A percentile compares a stretch with the other conserved stretches of the same genome.
phyloP scores from a whole-genome alignment of 2,888 invertebrate genomes.

The Heterodera filipjevi region DNA sequence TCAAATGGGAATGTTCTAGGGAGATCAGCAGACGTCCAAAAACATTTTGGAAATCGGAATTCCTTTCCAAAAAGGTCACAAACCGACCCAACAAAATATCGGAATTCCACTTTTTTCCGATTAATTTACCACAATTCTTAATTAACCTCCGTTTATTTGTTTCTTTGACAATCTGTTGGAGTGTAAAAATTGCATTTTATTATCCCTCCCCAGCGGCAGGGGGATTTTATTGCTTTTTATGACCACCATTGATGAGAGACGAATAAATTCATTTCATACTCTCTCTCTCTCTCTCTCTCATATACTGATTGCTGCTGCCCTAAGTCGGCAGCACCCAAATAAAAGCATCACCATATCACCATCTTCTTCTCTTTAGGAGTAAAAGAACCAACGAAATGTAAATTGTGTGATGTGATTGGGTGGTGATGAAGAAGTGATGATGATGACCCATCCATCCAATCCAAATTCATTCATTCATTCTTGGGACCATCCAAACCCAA shows the following conservation, averaged over 20 bases:
- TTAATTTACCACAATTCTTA: too few relatives aligned
- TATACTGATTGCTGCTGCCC: too few relatives aligned
- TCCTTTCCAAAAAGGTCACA: too few relatives aligned
- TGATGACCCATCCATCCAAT: neutral
- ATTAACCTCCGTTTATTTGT: too few relatives aligned
- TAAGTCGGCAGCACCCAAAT: neutral
- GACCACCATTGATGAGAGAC: too few relatives aligned
- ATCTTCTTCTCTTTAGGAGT: neutral
- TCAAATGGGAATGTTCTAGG: too few relatives aligned
- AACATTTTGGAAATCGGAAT: too few relatives aligned
- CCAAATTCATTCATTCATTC: neutral
- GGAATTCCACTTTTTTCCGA: too few relatives aligned
- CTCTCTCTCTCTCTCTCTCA: too few relatives aligned
- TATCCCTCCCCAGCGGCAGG: neutral
- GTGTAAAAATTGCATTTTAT: neutral
- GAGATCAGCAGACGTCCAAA: too few relatives aligned
- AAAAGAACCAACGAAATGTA: neutral
- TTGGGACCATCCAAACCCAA: neutral
- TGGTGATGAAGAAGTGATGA: neutral
- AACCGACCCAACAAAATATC: too few relatives aligned
- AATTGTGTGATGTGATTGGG: neutral
- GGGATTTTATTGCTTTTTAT: conserved; percentile 4
- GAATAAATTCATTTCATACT: too few relatives aligned
- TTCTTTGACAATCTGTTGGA: neutral
- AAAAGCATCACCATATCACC: neutral